phyloP scores from a whole-genome alignment of 30 jellyfish, hydroid and myxozoan genomes.

The Rhopilema esculentum region DNA sequence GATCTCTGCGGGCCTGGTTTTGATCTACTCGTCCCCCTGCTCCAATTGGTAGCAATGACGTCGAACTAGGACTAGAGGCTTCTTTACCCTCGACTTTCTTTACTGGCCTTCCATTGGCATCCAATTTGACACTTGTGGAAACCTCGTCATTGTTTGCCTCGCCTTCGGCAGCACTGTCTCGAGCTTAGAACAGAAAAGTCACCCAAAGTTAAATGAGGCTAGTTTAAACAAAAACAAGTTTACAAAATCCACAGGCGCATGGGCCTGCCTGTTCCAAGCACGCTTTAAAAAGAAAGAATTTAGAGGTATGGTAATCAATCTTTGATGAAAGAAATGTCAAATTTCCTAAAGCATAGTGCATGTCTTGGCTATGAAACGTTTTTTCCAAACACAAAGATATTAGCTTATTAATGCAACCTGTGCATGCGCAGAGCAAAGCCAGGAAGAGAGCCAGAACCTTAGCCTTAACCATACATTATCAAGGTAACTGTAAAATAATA shows the following conservation, averaged over 20 bases:
- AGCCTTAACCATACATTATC: too few relatives aligned
- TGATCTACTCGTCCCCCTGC: conserved; percentile 39
- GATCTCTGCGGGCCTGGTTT: conserved; percentile 21
- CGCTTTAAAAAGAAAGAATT: neutral
- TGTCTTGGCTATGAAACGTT: too few relatives aligned
- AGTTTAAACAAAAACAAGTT: neutral
- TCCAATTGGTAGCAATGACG: conserved; percentile 23
- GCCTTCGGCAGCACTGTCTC: conserved; percentile 30
- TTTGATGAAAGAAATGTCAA: too few relatives aligned
- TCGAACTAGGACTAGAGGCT: conserved; percentile 28
- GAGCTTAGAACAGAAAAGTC: conserved; percentile 4
- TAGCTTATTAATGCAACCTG: too few relatives aligned
- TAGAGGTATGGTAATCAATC: too few relatives aligned
- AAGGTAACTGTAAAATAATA: too few relatives aligned
- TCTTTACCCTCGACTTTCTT: conserved; percentile 43
- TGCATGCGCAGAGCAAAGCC: too few relatives aligned
- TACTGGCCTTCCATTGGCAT: conserved; percentile 14
- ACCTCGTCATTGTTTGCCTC: conserved; percentile 44
- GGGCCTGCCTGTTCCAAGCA: neutral
- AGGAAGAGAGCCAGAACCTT: too few relatives aligned
- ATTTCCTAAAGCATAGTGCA: too few relatives aligned
- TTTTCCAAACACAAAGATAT: too few relatives aligned
- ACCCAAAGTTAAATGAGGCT: neutral
- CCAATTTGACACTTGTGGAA: conserved; percentile 43
- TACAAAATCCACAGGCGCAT: neutral